phyloP scores from a whole-genome alignment of 1,140 invertebrate species.

The Microplitis mediator region DNA sequence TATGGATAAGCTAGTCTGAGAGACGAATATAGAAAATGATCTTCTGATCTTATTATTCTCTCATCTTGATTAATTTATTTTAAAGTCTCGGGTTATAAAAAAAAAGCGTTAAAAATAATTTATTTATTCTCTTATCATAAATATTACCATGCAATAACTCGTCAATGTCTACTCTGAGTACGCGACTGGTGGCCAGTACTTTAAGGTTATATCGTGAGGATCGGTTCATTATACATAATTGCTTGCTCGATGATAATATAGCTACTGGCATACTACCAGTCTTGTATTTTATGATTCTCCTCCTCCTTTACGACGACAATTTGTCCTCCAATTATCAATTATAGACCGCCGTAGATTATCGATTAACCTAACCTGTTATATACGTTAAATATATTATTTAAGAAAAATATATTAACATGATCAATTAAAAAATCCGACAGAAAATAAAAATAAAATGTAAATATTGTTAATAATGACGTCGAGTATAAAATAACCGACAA shows the following conservation, averaged over 20 bases:
- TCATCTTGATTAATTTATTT: too few relatives aligned
- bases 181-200: background rate
- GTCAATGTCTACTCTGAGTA: background rate
- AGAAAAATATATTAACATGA: too few relatives aligned
- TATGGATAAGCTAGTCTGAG: background rate
- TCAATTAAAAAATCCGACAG: too few relatives aligned
- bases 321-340: slow-evolving; percentile 29
- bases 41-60: too few relatives aligned
- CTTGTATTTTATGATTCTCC: background rate
- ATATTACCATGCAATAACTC: background rate
- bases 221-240: background rate
- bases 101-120: background rate
- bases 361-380: background rate
- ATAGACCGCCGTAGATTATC: slow-evolving; percentile 4
- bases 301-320: background rate
- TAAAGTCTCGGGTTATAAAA: too few relatives aligned
- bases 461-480: too few relatives aligned
- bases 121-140: background rate
- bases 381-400: too few relatives aligned
- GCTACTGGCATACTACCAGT: background rate
- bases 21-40: background rate
- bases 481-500: too few relatives aligned
- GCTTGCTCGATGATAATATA: background rate
- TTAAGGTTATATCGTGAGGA: background rate
- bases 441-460: too few relatives aligned